phyloP scores from a whole-genome alignment of 1,140 invertebrate species.

The Reticulitermes speratus region DNA sequence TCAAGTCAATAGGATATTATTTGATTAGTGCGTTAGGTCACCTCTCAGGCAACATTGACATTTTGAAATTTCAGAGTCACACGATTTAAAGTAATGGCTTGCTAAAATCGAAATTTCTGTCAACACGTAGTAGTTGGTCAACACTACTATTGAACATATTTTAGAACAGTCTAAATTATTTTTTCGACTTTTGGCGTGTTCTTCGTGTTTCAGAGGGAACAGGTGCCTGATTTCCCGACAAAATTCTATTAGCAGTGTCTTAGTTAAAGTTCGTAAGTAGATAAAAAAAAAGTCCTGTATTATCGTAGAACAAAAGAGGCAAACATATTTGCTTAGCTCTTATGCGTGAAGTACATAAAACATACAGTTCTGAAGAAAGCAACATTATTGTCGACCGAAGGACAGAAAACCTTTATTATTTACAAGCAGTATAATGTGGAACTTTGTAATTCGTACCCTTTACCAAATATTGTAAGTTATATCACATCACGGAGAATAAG shows the following conservation, averaged over 20 bases:
- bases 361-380: no score
- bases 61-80: neutral
- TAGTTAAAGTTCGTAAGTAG: neutral
- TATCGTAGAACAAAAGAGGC: no score
- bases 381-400: no score
- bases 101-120: neutral
- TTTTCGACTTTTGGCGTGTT: neutral
- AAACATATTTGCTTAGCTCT: no score
- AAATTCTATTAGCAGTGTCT: neutral
- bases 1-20: neutral
- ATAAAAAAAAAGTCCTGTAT: no score
- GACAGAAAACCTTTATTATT: no score
- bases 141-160: neutral
- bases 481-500: no score
- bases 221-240: neutral
- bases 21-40: neutral
- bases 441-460: no score
- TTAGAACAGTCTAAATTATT: neutral
- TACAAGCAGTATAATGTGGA: no score
- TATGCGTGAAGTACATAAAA: no score
- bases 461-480: no score
- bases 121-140: neutral
- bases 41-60: neutral
- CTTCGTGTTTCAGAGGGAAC: neutral
- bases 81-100: neutral